These are phyloP conservation scores for Oryctes rhinoceros DNA, from an alignment of 1,140 invertebrate genomes.

Conservation along the genomic window DNA sequence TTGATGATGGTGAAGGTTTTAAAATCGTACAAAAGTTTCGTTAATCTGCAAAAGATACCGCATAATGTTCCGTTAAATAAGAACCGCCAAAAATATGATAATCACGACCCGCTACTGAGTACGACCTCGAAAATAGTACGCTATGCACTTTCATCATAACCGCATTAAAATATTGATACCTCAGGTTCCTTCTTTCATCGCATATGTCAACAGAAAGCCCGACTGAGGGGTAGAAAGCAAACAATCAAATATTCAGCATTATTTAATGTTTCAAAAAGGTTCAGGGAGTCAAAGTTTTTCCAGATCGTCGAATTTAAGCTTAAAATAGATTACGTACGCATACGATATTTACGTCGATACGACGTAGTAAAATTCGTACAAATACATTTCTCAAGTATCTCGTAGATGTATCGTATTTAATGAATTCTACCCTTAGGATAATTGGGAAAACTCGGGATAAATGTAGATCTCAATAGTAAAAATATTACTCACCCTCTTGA, in stretches of 20 bases:
- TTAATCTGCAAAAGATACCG: no score
- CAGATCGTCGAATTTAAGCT: neutral
- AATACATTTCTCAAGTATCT: no score
- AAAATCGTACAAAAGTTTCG: no score
- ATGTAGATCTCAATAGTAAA: no score
- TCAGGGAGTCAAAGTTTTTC: conserved; percentile 2
- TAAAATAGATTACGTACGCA: neutral
- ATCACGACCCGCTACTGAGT: no score
- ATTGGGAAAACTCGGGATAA: no score
- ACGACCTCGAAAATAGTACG: no score
- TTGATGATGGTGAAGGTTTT: no score
- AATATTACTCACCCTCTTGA: conserved; percentile 71
- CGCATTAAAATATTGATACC: neutral
- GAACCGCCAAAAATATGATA: no score
- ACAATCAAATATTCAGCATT: conserved; percentile 14
- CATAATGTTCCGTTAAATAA: no score
- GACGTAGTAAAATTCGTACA: neutral
- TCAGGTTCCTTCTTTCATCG: neutral
- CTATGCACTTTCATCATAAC: neutral
- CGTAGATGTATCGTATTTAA: no score
- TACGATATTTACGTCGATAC: neutral
- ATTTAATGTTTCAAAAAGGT: conserved; percentile 34
- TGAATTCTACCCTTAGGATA: no score
- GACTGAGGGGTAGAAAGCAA: neutral
- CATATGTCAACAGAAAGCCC: neutral